Evolutionary conservation across 2,888 invertebrate genomes (phyloP).

Genomic region (Dolichopus griseipennis): DNA sequence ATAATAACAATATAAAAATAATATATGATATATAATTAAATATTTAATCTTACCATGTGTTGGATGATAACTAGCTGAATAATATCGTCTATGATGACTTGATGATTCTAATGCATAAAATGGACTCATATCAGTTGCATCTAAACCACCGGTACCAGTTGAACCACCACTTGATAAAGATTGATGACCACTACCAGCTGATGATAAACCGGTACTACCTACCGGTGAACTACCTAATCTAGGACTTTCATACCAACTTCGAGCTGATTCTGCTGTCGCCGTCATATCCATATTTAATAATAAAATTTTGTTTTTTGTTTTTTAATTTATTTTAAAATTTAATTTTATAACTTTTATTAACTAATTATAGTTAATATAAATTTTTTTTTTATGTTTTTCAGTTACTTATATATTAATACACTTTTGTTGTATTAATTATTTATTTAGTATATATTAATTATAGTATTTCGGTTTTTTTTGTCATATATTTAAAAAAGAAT

Average conservation of each 20-base stretch:
- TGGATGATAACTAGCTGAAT: slow-evolving; percentile 42
- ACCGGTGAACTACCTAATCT: slow-evolving; percentile 41
- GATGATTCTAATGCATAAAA: slow-evolving; percentile 44
- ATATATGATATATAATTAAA: not conserved
- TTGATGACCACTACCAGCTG: slow-evolving; percentile 38
- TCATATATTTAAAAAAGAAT: not conserved
- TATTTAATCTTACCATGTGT: slow-evolving; percentile 34
- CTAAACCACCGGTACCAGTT: slow-evolving; percentile 33
- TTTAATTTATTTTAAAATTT: slow-evolving; percentile 1
- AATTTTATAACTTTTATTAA: not conserved
- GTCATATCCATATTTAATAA: slow-evolving; percentile 42
- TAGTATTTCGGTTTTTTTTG: too few species aligned
- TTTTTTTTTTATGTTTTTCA: too few species aligned
- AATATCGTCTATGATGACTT: slow-evolving; percentile 43
- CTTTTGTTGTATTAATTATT: too few species aligned
- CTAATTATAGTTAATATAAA: too few species aligned
- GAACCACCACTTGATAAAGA: slow-evolving; percentile 35
- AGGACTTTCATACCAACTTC: slow-evolving; percentile 45
- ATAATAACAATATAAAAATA: too few species aligned
- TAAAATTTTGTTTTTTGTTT: slow-evolving; percentile 11
- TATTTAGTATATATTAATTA: too few species aligned
- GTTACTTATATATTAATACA: too few species aligned
- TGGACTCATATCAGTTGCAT: slow-evolving; percentile 43
- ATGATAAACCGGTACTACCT: slow-evolving; percentile 37
- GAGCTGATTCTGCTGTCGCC: slow-evolving; percentile 45